These are phyloP conservation scores for Pangasius djambal DNA, from an alignment of 2,797 vertebrate genomes.

Conservation along the genomic window DNA sequence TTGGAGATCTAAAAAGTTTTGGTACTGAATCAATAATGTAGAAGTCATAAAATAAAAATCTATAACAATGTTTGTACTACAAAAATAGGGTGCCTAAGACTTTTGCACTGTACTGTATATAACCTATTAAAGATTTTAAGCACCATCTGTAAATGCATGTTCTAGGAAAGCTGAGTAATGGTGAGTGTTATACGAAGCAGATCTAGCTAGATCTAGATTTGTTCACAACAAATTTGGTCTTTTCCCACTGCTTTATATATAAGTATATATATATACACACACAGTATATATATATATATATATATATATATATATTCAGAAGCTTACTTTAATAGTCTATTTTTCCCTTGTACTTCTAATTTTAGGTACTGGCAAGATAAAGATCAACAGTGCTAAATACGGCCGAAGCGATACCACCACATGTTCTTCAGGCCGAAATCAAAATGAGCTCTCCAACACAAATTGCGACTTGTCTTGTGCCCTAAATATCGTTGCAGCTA, in stretches of 20 bases:
- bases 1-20: no score
- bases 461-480: neutral
- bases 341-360: neutral
- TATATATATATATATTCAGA: no score
- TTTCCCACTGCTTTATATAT: no score
- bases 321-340: neutral
- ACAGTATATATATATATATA: no score
- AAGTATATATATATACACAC: no score
- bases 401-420: conserved; percentile 38
- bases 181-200: no score
- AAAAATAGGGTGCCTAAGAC: no score
- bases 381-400: conserved; percentile 35
- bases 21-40: no score
- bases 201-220: no score
- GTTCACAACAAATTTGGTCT: no score
- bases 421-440: conserved; percentile 25
- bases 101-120: neutral
- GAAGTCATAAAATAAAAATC: no score
- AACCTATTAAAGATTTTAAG: neutral
- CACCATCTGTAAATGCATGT: neutral
- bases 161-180: neutral
- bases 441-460: neutral
- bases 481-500: neutral
- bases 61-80: no score
- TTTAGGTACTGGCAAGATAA: conserved; percentile 7